These are phyloP conservation scores for Peromyscus nudipes DNA, from an alignment of 2,797 vertebrate species.

Conservation along the genomic window DNA sequence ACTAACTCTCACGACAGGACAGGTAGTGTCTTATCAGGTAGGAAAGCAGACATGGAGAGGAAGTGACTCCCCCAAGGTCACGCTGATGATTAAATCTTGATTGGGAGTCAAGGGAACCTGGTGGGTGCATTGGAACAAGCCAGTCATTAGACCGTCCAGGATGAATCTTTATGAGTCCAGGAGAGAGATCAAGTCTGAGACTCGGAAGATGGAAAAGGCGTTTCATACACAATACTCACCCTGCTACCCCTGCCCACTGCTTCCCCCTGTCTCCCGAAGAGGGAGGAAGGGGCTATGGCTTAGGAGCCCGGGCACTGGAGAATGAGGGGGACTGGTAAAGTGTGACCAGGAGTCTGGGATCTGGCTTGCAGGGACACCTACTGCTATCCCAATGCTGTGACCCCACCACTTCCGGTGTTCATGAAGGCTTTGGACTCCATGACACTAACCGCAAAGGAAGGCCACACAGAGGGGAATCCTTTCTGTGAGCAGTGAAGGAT, in stretches of 20 bases:
- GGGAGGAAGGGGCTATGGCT: not conserved
- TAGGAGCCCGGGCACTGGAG: not conserved
- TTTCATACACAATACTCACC: too few species aligned
- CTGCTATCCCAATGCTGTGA: not conserved
- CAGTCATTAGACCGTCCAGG: too few species aligned
- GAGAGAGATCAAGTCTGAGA: not conserved
- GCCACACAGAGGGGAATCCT: not conserved
- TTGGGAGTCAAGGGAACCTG: not conserved
- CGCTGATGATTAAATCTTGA: not conserved
- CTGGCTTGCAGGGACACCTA: not conserved
- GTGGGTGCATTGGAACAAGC: not conserved
- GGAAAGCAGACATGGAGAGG: not conserved
- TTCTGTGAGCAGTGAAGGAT: not conserved
- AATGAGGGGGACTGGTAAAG: too few species aligned
- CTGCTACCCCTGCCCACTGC: not conserved
- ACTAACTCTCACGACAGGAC: not conserved
- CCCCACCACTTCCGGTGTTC: rapidly evolving
- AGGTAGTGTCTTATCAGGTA: not conserved
- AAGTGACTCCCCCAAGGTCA: not conserved
- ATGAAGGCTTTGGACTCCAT: not conserved
- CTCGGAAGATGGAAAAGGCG: too few species aligned
- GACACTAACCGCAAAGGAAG: not conserved
- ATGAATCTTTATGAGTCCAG: not conserved
- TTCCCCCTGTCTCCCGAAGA: rapidly evolving
- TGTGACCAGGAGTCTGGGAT: not conserved